These are phyloP conservation scores for Pseudochirops cupreus DNA, from an alignment of 2,797 vertebrate species.

Conservation along the genomic window DNA sequence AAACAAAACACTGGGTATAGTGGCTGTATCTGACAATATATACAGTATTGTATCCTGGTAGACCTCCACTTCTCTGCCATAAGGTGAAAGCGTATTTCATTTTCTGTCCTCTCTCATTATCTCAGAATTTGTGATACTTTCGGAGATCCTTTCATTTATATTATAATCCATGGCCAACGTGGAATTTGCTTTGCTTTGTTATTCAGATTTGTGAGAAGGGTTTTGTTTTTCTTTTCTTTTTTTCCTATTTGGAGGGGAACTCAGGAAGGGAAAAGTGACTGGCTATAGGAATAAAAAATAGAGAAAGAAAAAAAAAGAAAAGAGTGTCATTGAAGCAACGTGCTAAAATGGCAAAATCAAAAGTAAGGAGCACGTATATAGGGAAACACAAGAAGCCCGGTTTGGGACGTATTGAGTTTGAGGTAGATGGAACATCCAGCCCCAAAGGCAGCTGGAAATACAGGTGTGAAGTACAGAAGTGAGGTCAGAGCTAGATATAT, in stretches of 20 bases:
- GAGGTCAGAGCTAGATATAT: background rate
- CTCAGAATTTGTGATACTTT: background rate
- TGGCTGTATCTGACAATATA: background rate
- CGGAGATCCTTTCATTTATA: background rate
- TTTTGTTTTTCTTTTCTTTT: background rate
- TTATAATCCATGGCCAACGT: background rate
- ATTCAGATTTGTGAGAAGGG: background rate
- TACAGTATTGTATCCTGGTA: background rate
- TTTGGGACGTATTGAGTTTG: background rate
- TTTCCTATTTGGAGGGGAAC: background rate
- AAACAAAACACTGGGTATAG: background rate
- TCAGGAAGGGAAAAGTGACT: background rate
- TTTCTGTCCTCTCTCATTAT: background rate
- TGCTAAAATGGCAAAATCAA: background rate
- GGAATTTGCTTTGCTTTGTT: background rate
- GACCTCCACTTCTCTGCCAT: background rate
- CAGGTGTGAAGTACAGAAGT: background rate
- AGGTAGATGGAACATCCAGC: background rate
- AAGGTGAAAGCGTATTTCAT: background rate
- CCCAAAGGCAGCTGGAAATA: background rate
- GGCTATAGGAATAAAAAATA: background rate
- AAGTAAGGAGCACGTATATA: background rate
- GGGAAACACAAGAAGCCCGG: background rate
- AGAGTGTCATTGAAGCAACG: background rate
- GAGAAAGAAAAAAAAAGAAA: background rate